Evolutionary conservation across 1,140 invertebrate species (phyloP).

Genomic region (Doryteuthis pealeii): DNA sequence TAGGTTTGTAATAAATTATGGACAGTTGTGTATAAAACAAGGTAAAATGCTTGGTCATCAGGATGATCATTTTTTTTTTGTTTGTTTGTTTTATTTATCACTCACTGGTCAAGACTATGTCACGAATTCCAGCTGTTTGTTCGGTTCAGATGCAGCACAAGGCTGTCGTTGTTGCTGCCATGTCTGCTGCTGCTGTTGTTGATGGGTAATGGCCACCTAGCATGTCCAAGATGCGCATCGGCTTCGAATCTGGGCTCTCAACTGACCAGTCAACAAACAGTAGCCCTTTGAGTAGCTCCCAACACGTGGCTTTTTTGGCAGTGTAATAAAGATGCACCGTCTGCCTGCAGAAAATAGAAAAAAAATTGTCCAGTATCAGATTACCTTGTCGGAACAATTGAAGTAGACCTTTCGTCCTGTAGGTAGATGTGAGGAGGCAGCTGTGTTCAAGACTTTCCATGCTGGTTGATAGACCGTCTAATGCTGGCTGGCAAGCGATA

Average conservation of each 20-base stretch:
- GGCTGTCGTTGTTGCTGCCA: too few relatives aligned
- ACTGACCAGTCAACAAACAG: neutral
- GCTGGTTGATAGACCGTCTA: too few relatives aligned
- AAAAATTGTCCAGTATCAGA: conserved; percentile 7
- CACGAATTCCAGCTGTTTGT: neutral
- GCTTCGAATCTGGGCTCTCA: neutral
- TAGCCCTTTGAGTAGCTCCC: neutral
- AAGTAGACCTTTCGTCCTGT: neutral
- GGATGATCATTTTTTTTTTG: neutral
- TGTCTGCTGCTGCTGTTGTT: neutral
- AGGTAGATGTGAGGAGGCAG: too few relatives aligned
- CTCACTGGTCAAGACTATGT: neutral
- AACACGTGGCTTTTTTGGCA: neutral
- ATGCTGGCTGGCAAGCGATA: too few relatives aligned
- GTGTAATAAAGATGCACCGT: conserved; percentile 4
- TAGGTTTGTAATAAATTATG: neutral
- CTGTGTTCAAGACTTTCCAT: too few relatives aligned
- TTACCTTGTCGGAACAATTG: neutral
- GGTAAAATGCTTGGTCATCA: conserved; percentile 2
- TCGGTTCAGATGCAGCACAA: neutral
- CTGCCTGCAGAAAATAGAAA: conserved; percentile 11
- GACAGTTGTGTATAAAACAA: neutral
- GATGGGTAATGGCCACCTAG: neutral
- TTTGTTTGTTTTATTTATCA: neutral
- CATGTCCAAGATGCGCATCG: neutral